Percentiles rank a stretch among this genome's conserved stretches.
phyloP scores from a whole-genome alignment of 2,797 vertebrate genomes.

The Catostomus latipinnis region DNA sequence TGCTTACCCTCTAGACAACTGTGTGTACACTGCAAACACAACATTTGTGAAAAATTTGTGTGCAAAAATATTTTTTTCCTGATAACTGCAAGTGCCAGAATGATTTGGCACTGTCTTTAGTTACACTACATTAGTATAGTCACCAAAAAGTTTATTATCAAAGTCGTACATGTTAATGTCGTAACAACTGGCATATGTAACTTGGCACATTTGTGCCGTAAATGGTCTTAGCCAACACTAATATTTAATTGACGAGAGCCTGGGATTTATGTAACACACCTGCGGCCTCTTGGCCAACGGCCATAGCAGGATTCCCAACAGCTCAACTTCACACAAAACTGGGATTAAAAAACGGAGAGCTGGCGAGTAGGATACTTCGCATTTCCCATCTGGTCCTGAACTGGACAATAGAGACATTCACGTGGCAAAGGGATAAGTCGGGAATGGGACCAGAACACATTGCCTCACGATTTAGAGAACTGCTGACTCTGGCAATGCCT shows the following conservation, averaged over 20 bases:
- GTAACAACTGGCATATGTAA: slow-evolving; percentile 28
- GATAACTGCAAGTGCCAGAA: no score
- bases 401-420: slow-evolving; percentile 59
- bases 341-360: slow-evolving; percentile 39
- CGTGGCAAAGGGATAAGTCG: slow-evolving; percentile 63
- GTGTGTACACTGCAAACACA: no score
- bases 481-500: slow-evolving; percentile 28
- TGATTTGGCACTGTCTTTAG: no score
- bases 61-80: no score
- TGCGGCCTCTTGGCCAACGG: slow-evolving; percentile 39
- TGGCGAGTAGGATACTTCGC: slow-evolving; percentile 41
- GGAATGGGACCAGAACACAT: slow-evolving; percentile 63
- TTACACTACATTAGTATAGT: not conserved
- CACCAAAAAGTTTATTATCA: not conserved
- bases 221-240: slow-evolving; percentile 22
- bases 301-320: slow-evolving; percentile 49
- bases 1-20: no score
- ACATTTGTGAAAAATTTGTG: no score
- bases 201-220: slow-evolving; percentile 19
- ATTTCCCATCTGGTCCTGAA: slow-evolving; percentile 61
- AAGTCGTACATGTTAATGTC: slow-evolving; percentile 34
- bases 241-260: slow-evolving; percentile 41
- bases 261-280: slow-evolving; percentile 49
- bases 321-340: slow-evolving; percentile 45
- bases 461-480: slow-evolving; percentile 57